Base-by-base conservation (phyloP, 92 coral and sea anemone species). In the Scolanthus callimorphus region DNA sequence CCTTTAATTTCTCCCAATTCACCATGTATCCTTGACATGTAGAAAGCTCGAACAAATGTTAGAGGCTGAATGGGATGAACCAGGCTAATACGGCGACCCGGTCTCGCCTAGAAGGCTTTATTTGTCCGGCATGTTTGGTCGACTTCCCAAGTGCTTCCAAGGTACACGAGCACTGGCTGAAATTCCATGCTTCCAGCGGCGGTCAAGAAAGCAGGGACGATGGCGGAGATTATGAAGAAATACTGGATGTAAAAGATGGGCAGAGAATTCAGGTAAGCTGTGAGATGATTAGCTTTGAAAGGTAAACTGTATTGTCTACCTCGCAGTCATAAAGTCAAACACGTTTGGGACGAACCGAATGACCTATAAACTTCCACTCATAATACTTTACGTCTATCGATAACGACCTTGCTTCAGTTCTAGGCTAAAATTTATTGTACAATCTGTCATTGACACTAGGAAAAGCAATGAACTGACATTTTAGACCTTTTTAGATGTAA, bases 81-180 rank as follows among this genome's bases (percentile, higher is more conserved):
- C 77, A 63, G 68, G 85, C 79, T 31, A 78, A 44, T 39, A 78
- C 63, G 69, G 86, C 53, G 23, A 69, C 49, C 19, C 67, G 55
- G 46, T 47, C 80, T 65, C 76, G 80, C 24, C 63, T 83, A 15
- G 97, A 91, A 84, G 97, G 97, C 62, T 91, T 91, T 39, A 89
- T 91, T 41, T 91, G 97, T 85, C 97, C 97, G 12, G 83, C 75
- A 45, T 91, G 97, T 64, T 62, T 91, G 17, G 88, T 85, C 20
- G 96, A 88, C 56, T 88, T 91, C 65, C 74, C 92, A 12, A 77
- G 92, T 52, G 89, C 83, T 1, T 53, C 76, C 37, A 86, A 88
- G 52, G 85, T 91, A 26, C 77, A 83, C 37, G 77, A 67, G 24
- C 97, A 91, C 76, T 91, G 97, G 97, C 6, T 55, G 21, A 79